Conservation (phyloP, 2,888 invertebrate species). For the Bursaphelenchus okinawaensis region DNA sequence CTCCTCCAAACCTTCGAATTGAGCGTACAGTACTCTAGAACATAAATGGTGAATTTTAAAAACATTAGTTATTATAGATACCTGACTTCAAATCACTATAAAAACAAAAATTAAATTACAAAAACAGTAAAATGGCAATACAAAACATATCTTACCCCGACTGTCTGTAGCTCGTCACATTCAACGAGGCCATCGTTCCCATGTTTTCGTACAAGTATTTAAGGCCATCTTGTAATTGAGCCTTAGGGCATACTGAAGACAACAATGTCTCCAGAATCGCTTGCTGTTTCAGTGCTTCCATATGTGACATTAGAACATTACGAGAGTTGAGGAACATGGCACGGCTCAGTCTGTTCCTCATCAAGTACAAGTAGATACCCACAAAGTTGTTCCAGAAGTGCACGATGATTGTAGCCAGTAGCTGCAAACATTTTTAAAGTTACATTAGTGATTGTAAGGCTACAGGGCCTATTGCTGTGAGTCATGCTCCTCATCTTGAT, state of each 20-base stretch:
- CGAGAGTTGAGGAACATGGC: slow-evolving; percentile 38
- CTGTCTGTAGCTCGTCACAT: background rate
- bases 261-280: slow-evolving; percentile 19
- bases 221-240: slow-evolving; percentile 2
- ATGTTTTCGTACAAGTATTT: slow-evolving; percentile 12
- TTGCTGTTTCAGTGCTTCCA: slow-evolving; percentile 20
- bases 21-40: slow-evolving; percentile 45
- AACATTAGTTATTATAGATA: background rate
- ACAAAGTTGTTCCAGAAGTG: slow-evolving; percentile 53
- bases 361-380: slow-evolving; percentile 45
- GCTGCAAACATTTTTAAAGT: slow-evolving; percentile 33
- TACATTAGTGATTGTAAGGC: slow-evolving; percentile 2
- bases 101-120: background rate
- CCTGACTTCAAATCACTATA: slow-evolving; percentile 17
- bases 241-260: slow-evolving; percentile 2
- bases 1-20: slow-evolving; percentile 44
- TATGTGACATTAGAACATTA: slow-evolving; percentile 32
- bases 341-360: slow-evolving; percentile 38
- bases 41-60: background rate
- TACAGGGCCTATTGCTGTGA: background rate
- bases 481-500: background rate
- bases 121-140: no score
- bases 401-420: slow-evolving; percentile 46
- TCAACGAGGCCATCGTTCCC: background rate
- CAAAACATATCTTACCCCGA: background rate